Percentiles rank a stretch among this genome's conserved stretches.
Conservation (phyloP, 2,113 vertebrate genomes). For the Pterocles burchelli region DNA sequence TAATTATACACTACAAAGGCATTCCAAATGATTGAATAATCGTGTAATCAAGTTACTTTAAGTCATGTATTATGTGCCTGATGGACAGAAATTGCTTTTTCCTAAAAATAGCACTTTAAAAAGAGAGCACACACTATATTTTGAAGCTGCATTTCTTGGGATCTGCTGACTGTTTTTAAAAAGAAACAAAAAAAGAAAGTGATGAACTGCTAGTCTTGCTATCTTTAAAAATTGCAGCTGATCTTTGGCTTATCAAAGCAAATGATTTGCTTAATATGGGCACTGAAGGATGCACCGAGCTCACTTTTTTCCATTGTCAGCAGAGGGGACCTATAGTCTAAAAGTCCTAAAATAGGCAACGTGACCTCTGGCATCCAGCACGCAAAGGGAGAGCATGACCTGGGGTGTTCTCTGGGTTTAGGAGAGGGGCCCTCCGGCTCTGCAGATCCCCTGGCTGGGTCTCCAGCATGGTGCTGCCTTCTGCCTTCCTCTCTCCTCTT, state of each 20-base stretch:
- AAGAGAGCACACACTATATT: conserved; percentile 2
- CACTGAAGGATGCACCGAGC: not conserved
- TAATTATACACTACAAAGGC: conserved; percentile 64
- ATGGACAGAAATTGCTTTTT: conserved; percentile 55
- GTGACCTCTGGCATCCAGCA: not conserved
- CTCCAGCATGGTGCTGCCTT: not conserved
- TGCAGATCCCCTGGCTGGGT: not conserved
- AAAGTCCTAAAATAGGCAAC: not conserved
- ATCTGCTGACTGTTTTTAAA: conserved; percentile 5
- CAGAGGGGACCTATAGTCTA: not conserved
- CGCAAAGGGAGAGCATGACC: rapidly evolving
- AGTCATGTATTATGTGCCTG: conserved; percentile 57
- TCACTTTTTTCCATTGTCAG: not conserved
- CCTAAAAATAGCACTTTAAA: conserved; percentile 43
- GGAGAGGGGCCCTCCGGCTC: not conserved
- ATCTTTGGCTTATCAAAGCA: conserved; percentile 30
- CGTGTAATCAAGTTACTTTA: conserved; percentile 72
- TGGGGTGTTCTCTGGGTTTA: not conserved
- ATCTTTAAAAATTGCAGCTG: conserved; percentile 34
- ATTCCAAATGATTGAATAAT: conserved; percentile 63
- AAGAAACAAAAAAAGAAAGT: not conserved
- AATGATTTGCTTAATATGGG: conserved; percentile 4
- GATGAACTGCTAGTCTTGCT: conserved; percentile 29
- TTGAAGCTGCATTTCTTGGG: not conserved
- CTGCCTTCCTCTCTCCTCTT: not conserved